These are phyloP conservation scores for Microdon myrmicae DNA, from an alignment of 2,888 invertebrate species.

Conservation along the genomic window DNA sequence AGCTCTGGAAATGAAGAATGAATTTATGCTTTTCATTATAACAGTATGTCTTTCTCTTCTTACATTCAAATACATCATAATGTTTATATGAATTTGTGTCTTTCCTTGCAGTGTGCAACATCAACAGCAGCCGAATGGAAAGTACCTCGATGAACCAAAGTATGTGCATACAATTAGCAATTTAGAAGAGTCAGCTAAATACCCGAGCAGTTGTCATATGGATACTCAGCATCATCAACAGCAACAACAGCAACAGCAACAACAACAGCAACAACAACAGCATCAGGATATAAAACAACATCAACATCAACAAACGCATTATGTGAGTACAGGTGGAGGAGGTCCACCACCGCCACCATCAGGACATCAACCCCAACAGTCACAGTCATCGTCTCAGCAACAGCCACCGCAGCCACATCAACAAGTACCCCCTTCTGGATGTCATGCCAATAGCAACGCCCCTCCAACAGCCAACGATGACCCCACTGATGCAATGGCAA, in stretches of 20 bases:
- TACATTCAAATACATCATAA: too few relatives aligned
- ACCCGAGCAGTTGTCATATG: constrained; percentile 61
- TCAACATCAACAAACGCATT: constrained; percentile 37
- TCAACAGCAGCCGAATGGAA: constrained; percentile 59
- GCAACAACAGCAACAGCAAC: constrained; percentile 46
- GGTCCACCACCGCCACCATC: constrained; percentile 41
- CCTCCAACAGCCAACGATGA: constrained; percentile 57
- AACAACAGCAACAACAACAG: constrained; percentile 37
- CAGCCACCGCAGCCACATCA: constrained; percentile 50
- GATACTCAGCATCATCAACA: constrained; percentile 49
- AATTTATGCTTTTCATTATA: too few relatives aligned
- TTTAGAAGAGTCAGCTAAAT: constrained; percentile 58
- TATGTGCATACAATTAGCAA: constrained; percentile 60
- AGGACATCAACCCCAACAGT: constrained; percentile 51
- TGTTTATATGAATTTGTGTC: constrained; percentile 12
- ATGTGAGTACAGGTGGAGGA: constrained; percentile 21
- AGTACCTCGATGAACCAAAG: constrained; percentile 66
- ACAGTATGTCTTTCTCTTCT: too few relatives aligned
- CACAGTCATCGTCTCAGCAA: constrained; percentile 49
- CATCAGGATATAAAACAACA: constrained; percentile 45
- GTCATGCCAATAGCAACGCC: constrained; percentile 39
- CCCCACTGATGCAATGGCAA: constrained; percentile 60
- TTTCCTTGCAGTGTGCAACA: constrained; percentile 55
- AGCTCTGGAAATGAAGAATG: too few relatives aligned
- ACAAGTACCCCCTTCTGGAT: constrained; percentile 47